Percentiles rank a stretch among this genome's conserved stretches.
phyloP scores from a whole-genome alignment of 1,140 invertebrate genomes.

The Zaprionus ghesquierei region DNA sequence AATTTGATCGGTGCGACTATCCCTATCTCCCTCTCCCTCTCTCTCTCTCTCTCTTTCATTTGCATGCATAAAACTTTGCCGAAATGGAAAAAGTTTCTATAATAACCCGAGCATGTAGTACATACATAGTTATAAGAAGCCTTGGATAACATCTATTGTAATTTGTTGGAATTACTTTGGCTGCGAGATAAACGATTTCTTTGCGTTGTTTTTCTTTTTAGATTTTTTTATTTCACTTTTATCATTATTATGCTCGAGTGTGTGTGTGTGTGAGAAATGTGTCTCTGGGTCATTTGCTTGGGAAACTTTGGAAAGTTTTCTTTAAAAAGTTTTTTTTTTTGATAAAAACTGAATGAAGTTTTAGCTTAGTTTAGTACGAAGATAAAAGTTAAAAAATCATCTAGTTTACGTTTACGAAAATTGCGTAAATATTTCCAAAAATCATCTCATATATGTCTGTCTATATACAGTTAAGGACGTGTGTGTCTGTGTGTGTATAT shows the following conservation, averaged over 20 bases:
- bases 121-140: slow-evolving; percentile 46
- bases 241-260: neutral
- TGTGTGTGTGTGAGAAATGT: slow-evolving; percentile 9
- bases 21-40: neutral
- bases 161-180: slow-evolving; percentile 55
- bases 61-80: slow-evolving; percentile 44
- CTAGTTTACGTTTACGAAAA: neutral
- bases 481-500: neutral
- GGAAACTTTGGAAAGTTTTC: slow-evolving; percentile 17
- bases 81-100: slow-evolving; percentile 64
- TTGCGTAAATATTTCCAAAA: neutral
- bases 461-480: neutral
- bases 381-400: neutral
- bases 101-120: slow-evolving; percentile 50
- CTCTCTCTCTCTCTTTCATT: slow-evolving; percentile 10
- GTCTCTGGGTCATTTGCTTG: slow-evolving; percentile 8
- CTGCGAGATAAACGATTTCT: slow-evolving; percentile 29
- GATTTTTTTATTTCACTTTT: neutral
- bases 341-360: slow-evolving; percentile 20
- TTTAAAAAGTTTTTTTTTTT: slow-evolving; percentile 25
- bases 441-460: neutral
- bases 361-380: slow-evolving; percentile 1
- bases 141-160: slow-evolving; percentile 44
- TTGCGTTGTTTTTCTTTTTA: neutral
- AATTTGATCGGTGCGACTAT: slow-evolving; percentile 50